A percentile compares a stretch with the other conserved stretches of the same genome.
phyloP scores from a whole-genome alignment of 2,888 invertebrate genomes.

The Synanthedon tipuliformis region DNA sequence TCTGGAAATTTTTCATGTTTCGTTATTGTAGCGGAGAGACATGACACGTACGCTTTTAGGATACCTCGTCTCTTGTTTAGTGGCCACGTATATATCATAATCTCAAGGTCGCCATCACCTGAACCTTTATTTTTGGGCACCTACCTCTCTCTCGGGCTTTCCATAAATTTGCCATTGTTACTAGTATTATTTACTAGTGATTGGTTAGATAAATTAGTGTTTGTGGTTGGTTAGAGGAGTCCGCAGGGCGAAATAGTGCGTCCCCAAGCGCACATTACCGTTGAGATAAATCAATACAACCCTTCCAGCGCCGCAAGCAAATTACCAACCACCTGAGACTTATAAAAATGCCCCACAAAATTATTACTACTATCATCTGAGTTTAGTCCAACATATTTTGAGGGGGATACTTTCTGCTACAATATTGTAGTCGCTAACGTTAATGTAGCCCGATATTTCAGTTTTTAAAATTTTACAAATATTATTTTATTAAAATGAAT shows the following conservation, averaged over 20 bases:
- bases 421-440: too few relatives aligned
- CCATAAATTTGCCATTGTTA: too few relatives aligned
- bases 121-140: too few relatives aligned
- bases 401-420: too few relatives aligned
- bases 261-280: constrained; percentile 53
- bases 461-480: too few relatives aligned
- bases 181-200: not conserved
- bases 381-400: not conserved
- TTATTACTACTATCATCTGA: constrained; percentile 24
- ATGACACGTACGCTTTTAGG: constrained; percentile 53
- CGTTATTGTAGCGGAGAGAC: constrained; percentile 61
- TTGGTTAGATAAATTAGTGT: constrained; percentile 40
- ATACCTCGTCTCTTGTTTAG: constrained; percentile 44
- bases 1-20: constrained; percentile 72
- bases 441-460: too few relatives aligned
- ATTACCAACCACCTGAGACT: constrained; percentile 67
- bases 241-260: constrained; percentile 39
- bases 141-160: too few relatives aligned
- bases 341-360: constrained; percentile 54
- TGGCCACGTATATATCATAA: constrained; percentile 25
- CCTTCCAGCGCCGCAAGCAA: constrained; percentile 55
- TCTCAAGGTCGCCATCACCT: constrained; percentile 21
- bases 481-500: too few relatives aligned
- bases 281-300: constrained; percentile 60
- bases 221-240: constrained; percentile 32